Evolutionary conservation across 2,888 invertebrate genomes (phyloP).

Genomic region (Parascotia fuliginaria): DNA sequence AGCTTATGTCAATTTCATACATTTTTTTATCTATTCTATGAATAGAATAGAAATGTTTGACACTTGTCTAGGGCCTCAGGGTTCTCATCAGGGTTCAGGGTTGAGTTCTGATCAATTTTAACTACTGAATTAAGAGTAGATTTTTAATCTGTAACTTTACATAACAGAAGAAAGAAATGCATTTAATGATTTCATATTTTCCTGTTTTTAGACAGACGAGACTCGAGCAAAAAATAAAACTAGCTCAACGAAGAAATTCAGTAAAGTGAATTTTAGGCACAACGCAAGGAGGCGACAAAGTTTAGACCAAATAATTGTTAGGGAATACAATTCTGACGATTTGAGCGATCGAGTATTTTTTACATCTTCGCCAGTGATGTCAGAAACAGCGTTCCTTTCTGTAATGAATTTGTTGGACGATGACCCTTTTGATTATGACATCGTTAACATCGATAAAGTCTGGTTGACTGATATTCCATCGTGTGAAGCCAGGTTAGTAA

Average conservation of each 20-base stretch:
- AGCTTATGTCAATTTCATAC: too few relatives aligned
- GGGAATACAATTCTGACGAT: conserved; percentile 55
- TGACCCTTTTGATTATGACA: conserved; percentile 78
- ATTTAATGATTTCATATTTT: background rate
- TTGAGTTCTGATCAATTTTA: too few relatives aligned
- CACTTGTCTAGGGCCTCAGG: too few relatives aligned
- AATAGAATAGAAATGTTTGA: too few relatives aligned
- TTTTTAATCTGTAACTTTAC: too few relatives aligned
- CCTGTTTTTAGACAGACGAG: background rate
- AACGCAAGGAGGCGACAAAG: conserved; percentile 35
- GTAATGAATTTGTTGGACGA: conserved; percentile 59
- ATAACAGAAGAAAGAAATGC: too few relatives aligned
- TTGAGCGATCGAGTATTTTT: conserved; percentile 47
- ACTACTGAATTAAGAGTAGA: too few relatives aligned
- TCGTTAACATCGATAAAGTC: conserved; percentile 70
- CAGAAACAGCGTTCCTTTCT: conserved; percentile 40
- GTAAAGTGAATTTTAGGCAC: conserved; percentile 59
- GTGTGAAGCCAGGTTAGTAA: conserved; percentile 1
- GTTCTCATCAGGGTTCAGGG: too few relatives aligned
- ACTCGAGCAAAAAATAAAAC: background rate
- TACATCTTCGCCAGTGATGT: conserved; percentile 36
- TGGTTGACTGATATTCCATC: conserved; percentile 50
- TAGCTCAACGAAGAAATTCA: conserved; percentile 11
- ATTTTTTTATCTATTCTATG: too few relatives aligned
- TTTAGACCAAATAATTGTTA: conserved; percentile 45